Percentiles rank a stretch among this genome's conserved stretches.
Conservation (phyloP, 2,888 invertebrate species). For the Sphinx pinastri region DNA sequence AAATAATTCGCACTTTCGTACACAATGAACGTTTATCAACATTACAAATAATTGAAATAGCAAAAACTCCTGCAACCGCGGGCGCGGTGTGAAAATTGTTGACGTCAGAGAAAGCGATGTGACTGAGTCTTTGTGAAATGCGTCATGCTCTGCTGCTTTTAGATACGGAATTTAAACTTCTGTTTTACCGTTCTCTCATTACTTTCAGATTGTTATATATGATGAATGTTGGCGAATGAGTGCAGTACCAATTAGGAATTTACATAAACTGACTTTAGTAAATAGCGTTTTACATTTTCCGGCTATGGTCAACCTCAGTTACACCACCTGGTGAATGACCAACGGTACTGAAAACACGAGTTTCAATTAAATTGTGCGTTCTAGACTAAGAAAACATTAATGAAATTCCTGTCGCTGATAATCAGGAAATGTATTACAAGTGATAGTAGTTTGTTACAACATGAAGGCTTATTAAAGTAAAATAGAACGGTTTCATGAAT, state of each 20-base stretch:
- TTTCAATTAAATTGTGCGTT: not conserved
- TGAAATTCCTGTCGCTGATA: not conserved
- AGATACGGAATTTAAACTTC: conserved; percentile 29
- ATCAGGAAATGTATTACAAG: not conserved
- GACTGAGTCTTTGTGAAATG: conserved; percentile 44
- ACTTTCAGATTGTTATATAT: conserved; percentile 24
- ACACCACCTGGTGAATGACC: conserved; percentile 4
- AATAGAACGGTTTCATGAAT: too few relatives aligned
- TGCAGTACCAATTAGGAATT: not conserved
- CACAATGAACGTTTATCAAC: conserved; percentile 28
- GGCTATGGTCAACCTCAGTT: conserved; percentile 4
- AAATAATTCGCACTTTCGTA: not conserved
- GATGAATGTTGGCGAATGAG: conserved; percentile 19
- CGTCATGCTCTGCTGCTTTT: conserved; percentile 46
- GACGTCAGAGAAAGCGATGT: conserved; percentile 51
- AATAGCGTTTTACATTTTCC: conserved; percentile 5
- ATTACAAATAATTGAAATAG: conserved; percentile 42
- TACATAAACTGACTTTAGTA: conserved; percentile 14
- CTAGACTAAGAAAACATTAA: not conserved
- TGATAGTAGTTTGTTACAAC: too few relatives aligned
- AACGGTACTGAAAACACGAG: not conserved
- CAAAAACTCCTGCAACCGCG: conserved; percentile 20
- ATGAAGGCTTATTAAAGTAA: too few relatives aligned
- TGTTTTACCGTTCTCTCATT: conserved; percentile 29
- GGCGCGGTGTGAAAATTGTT: conserved; percentile 35